Base-by-base conservation (phyloP, 1,140 invertebrate genomes). In the Euwallacea fornicatus region DNA sequence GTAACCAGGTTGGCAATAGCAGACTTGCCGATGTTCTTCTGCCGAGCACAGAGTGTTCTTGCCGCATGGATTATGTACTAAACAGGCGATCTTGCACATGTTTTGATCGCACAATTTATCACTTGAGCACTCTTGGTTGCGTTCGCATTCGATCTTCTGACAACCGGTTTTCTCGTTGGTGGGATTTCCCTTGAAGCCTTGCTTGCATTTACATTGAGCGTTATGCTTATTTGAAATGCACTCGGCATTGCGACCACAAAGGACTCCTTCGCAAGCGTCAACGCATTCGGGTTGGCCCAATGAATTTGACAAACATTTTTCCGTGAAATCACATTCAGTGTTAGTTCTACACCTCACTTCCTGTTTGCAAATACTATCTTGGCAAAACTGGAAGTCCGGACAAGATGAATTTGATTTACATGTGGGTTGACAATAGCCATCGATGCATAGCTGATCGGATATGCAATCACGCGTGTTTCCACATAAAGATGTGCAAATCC, bases 1-100 rank as follows among this genome's bases (percentile, higher is more conserved):
- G 77, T 89, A 95, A 0, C 93, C 93, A 11, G 93, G 92, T 80
- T 93, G 92, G 80, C 93, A 96, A 75, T 90, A 89, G 76, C 93
- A 96, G 0, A 87, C 78, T 78, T 88, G 88, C 72, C 84, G 83
- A 77, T 94, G 92, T 75, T 88, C 88, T 80, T 93, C 89, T 1
- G 91, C 90, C 15, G 92, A 89, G 80, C 93, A 95, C 15, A 95
- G 82, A 0, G 93, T 89, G 82, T 95, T 94, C 15, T 88, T 85
- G 8, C 92, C 93, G 75, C 93, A 96, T 13, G 90, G 88, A 83
- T 94, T 93, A 13, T 89, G 82, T 0, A 88, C 86, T 6, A 93
- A 83, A 80, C 94, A 96, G 41, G 92, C 91, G 71, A 93, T 92
- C 83, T 92, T 91, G 80, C 94, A 95, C 81, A 89, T 90, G 74